Evolutionary conservation across 2,113 vertebrate genomes (phyloP).

Genomic region (Pica pica): DNA sequence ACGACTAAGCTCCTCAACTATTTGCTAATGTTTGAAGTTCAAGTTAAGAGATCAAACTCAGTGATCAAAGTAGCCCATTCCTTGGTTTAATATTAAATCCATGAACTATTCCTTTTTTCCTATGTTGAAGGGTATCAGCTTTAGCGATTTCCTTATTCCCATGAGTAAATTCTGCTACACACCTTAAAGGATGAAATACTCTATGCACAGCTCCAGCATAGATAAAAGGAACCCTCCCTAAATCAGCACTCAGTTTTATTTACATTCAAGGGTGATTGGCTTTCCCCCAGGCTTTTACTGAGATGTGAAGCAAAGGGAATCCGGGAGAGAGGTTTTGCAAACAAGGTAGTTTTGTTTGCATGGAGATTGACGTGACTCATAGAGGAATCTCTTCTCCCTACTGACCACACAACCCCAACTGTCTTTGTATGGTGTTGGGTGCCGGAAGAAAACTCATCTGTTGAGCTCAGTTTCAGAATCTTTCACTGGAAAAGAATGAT

Average conservation of each 20-base stretch:
- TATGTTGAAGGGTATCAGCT: background rate
- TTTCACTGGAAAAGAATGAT: background rate
- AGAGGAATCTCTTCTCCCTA: background rate
- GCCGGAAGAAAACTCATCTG: background rate
- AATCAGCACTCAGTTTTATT: constrained; percentile 12
- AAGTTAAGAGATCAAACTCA: constrained; percentile 31
- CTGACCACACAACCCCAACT: background rate
- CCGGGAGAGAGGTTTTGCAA: background rate
- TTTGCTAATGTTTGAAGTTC: constrained; percentile 41
- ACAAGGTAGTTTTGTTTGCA: background rate
- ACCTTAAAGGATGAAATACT: constrained; percentile 13
- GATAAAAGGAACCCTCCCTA: constrained; percentile 1
- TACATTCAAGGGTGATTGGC: constrained; percentile 4
- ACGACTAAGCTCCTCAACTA: background rate
- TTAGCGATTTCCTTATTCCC: background rate
- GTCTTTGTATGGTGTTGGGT: background rate
- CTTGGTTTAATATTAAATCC: constrained; percentile 46
- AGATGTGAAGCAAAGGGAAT: background rate
- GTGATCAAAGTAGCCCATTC: constrained; percentile 41
- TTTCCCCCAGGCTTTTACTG: background rate
- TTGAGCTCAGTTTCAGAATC: background rate
- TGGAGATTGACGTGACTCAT: background rate
- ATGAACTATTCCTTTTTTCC: background rate
- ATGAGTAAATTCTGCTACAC: background rate
- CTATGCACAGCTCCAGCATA: background rate